A percentile compares a stretch with the other conserved stretches of the same genome.
phyloP scores from a whole-genome alignment of 2,888 invertebrate genomes.

The Sepiola atlantica region DNA sequence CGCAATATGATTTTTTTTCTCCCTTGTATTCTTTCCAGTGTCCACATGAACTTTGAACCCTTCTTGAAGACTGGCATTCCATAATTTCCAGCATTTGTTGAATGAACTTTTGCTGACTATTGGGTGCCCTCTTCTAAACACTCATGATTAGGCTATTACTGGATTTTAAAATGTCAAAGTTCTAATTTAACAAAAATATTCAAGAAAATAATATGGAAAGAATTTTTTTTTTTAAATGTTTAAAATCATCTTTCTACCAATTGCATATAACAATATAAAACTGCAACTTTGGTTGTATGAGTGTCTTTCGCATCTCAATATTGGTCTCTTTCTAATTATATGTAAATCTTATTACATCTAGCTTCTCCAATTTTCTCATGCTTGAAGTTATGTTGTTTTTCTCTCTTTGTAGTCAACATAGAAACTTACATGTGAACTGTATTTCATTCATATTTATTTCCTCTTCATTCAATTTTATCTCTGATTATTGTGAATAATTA shows the following conservation, averaged over 20 bases:
- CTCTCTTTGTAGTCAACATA: not conserved
- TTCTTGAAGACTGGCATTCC: constrained; percentile 32
- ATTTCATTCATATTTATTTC: not conserved
- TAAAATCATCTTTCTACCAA: not conserved
- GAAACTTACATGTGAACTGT: not conserved
- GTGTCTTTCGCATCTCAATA: not conserved
- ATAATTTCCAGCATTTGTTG: constrained; percentile 10
- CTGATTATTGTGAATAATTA: too few species aligned
- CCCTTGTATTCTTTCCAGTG: not conserved
- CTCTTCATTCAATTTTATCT: not conserved
- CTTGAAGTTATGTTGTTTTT: not conserved
- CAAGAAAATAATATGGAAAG: constrained; percentile 32
- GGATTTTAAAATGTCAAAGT: constrained; percentile 12
- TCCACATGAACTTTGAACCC: constrained; percentile 13
- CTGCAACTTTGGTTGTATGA: not conserved
- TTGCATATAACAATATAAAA: not conserved
- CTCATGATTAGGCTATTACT: constrained; percentile 7
- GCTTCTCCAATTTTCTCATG: not conserved
- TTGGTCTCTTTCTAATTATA: not conserved
- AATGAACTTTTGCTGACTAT: constrained; percentile 32
- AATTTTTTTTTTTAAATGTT: not conserved
- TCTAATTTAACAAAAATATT: constrained; percentile 32
- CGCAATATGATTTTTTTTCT: not conserved
- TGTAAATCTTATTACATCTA: not conserved
- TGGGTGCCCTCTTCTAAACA: not conserved